Evolutionary conservation across 2,797 vertebrate genomes (phyloP), one percentile per base, ranked within the genome.

Genomic region (Manis pentadactyla): DNA sequence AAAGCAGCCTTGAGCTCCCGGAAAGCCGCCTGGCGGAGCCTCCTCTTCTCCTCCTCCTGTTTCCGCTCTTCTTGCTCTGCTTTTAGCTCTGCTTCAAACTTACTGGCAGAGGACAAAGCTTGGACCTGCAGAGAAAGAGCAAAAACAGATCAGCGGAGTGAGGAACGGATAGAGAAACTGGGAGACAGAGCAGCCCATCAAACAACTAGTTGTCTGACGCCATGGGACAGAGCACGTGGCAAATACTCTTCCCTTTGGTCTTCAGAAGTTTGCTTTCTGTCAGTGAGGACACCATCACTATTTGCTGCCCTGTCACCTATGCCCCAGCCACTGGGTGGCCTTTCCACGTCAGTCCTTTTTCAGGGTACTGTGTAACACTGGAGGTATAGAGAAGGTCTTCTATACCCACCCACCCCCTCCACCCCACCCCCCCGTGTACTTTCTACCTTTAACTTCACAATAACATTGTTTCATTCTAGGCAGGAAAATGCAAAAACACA

Each of bases 41-140:
- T 99, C 96, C 98, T 99, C 59, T 99, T 99, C 97, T 99, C 99
- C 87, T 99, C 99, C 98, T 99, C 98, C 34, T 98, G 98, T 97
- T 99, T 99, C 53, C 98, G 98, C 75, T 99, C 99, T 3, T 99
- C 99, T 91, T 99, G 99, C 97, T 99, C 99, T 42, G 99, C 99
- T 93, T 98, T 99, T 90, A 99, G 99, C 98, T 99, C 99, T 0
- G 99, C 99, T 98, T 99, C 99, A 97, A 99, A 99, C 96, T 99
- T 99, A 97, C 99, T 99, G 98, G 99, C 98, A 69, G 98, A 98
- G 37, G 99, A 99, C 93, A 99, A 98, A 78, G 99, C 99, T 98
- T 99, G 99, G 92, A 98, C 99, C 99, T 99, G 98, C 29, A 89
- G 73, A 73, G 83, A 23, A 97, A 82, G 5, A 69, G 55, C 37